Conservation (phyloP, 2,888 invertebrate species). For the Scelioninae gen. 1 region DNA sequence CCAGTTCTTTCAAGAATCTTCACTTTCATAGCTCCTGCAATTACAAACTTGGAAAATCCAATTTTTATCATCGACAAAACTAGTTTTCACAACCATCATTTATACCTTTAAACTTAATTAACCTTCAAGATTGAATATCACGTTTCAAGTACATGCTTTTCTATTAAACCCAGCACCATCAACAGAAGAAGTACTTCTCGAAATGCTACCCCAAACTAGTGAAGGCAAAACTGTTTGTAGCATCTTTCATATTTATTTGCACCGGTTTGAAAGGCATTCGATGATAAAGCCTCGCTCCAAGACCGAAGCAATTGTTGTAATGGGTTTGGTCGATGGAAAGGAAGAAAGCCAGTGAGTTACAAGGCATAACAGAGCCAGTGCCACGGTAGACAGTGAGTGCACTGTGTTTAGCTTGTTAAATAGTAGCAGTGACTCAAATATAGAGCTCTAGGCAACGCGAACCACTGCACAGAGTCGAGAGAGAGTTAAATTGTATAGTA, state of each 20-base stretch:
- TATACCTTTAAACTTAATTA: too few relatives aligned
- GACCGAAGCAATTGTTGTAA: conserved; percentile 60
- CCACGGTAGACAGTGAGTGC: conserved; percentile 42
- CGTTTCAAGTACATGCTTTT: too few relatives aligned
- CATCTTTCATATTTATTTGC: conserved; percentile 44
- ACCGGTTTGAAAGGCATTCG: conserved; percentile 38
- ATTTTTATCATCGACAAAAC: too few relatives aligned
- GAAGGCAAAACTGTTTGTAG: conserved; percentile 18
- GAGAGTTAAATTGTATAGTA: conserved; percentile 77
- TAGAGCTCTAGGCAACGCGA: conserved; percentile 63
- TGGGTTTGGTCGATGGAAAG: conserved; percentile 48
- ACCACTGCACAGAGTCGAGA: conserved; percentile 58
- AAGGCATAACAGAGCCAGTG: conserved; percentile 46
- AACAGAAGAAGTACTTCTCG: conserved; percentile 32
- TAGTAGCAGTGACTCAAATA: conserved; percentile 72
- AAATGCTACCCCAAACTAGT: conserved; percentile 2
- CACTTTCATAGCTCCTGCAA: too few relatives aligned
- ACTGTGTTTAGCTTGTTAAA: conserved; percentile 74
- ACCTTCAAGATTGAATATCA: too few relatives aligned
- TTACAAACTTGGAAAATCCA: too few relatives aligned
- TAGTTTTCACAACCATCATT: too few relatives aligned
- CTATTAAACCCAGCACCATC: conserved; percentile 22
- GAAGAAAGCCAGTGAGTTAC: conserved; percentile 60
- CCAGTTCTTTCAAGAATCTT: too few relatives aligned
- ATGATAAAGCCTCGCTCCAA: conserved; percentile 36